Percentiles rank a stretch among this genome's conserved stretches.
These are phyloP conservation scores for Galaxias olidus DNA, from an alignment of 2,797 vertebrate species.

Conservation along the genomic window DNA sequence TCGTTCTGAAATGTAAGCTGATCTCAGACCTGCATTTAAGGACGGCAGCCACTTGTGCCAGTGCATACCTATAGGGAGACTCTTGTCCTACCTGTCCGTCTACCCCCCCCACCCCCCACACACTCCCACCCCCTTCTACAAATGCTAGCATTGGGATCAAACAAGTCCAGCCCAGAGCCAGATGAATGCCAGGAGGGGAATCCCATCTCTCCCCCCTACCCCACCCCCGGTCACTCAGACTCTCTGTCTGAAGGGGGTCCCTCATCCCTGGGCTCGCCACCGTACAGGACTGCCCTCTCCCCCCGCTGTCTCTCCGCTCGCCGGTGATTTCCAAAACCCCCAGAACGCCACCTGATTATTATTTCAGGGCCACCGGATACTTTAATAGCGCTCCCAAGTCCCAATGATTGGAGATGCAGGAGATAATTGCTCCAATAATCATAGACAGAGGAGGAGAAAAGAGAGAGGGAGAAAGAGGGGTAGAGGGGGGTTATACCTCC, in stretches of 20 bases:
- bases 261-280: slow-evolving; percentile 40
- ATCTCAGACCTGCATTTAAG: slow-evolving; percentile 19
- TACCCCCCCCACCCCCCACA: not conserved
- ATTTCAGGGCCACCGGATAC: slow-evolving; percentile 78
- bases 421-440: slow-evolving; percentile 75
- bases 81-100: slow-evolving; percentile 9
- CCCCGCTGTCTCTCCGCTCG: slow-evolving; percentile 28
- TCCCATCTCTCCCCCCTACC: slow-evolving; percentile 42
- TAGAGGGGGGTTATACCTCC: slow-evolving; percentile 33
- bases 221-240: slow-evolving; percentile 32
- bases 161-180: slow-evolving; percentile 41
- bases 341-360: slow-evolving; percentile 73
- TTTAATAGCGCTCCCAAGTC: slow-evolving; percentile 71
- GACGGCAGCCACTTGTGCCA: not conserved
- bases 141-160: slow-evolving; percentile 37
- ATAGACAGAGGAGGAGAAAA: slow-evolving; percentile 29
- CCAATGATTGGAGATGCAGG: slow-evolving; percentile 74
- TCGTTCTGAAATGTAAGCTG: slow-evolving; percentile 18
- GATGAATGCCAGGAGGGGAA: slow-evolving; percentile 38
- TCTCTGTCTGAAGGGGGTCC: slow-evolving; percentile 31
- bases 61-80: slow-evolving; percentile 32
- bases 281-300: slow-evolving; percentile 33
- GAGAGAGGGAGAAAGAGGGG: not conserved
- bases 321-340: slow-evolving; percentile 64
- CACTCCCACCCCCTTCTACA: slow-evolving; percentile 13